Evolutionary conservation across 2,888 invertebrate genomes (phyloP), one percentile per base, ranked within the genome.

Genomic region (Abrostola tripartita): DNA sequence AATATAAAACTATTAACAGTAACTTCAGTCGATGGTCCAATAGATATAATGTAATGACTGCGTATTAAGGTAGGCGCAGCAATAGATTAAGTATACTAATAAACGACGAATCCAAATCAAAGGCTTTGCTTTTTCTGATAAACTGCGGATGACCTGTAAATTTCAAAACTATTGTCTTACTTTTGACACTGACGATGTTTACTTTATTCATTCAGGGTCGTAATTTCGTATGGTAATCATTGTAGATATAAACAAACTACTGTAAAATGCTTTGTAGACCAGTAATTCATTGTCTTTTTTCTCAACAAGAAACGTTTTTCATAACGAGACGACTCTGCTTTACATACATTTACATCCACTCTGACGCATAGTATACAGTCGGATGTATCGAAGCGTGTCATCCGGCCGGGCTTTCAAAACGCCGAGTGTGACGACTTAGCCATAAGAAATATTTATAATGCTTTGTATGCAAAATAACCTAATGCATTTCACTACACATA

Each of bases 391-490:
- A 88, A 87, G 88, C 88, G 90, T 90, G 92, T 92, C 92, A 90
- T 92, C 92, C 88, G 85, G 74, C 80, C 56, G 76, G 84, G 88
- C 88, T 92, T 92, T 92, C 90, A 90, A 92, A 92, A 89, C 85
- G 79, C 79, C 80, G 85, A 84, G 83, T 85, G 84, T 83, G 82
- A 84, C 82, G 86, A 87, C 88, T 88, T 81, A 88, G 85, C 88
- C 88, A 88, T 88, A 88, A 88, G 90, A 88, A 90, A 93, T 93
- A 93, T 94, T 93, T 94, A 93, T 94, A 93, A 91, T 84, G 88
- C 93, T 94, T 94, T 94, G 94, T 94, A 94, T 94, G 94, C 93
- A 92, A 94, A 94, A 90, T 88, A 84, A 86, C 81, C 86, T 89
- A 89, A 91, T 88, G 88, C 89, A 88, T 90, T 90, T 87, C 85